Conservation (phyloP, 2,797 vertebrate species). For the Mionectes olivaceus region DNA sequence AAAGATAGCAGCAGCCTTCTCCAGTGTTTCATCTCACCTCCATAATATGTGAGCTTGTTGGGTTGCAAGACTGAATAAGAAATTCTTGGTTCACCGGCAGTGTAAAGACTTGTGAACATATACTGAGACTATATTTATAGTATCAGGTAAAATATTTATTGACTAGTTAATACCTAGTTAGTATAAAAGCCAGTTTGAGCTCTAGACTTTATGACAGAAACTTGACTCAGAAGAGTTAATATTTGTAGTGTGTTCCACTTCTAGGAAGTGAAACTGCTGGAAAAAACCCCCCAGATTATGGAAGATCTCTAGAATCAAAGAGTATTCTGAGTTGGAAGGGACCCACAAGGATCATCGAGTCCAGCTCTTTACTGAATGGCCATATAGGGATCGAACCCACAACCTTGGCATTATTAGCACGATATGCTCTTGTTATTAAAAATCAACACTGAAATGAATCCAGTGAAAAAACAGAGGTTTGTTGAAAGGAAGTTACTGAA, state of each 20-base stretch:
- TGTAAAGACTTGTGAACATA: not conserved
- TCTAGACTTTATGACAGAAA: not conserved
- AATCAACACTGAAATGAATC: not conserved
- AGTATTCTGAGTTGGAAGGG: not conserved
- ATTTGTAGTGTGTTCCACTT: not conserved
- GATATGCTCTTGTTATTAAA: not conserved
- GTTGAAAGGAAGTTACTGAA: fast-evolving
- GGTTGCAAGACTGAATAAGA: not conserved
- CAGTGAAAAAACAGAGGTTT: not conserved
- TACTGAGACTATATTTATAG: not conserved
- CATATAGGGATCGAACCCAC: not conserved
- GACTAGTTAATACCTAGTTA: not conserved
- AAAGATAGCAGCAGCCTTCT: not conserved
- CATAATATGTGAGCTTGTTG: not conserved
- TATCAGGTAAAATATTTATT: not conserved
- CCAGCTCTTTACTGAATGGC: not conserved
- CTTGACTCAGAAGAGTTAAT: not conserved
- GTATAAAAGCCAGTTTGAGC: not conserved
- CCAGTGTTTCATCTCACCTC: not conserved
- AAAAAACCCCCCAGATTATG: not conserved
- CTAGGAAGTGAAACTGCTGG: not conserved
- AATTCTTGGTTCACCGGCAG: not conserved
- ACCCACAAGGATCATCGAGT: not conserved
- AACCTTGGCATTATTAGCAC: not conserved
- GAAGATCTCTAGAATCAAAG: not conserved